phyloP scores from a whole-genome alignment of 1,140 invertebrate genomes.

The Ceratoteleas bidentatus region DNA sequence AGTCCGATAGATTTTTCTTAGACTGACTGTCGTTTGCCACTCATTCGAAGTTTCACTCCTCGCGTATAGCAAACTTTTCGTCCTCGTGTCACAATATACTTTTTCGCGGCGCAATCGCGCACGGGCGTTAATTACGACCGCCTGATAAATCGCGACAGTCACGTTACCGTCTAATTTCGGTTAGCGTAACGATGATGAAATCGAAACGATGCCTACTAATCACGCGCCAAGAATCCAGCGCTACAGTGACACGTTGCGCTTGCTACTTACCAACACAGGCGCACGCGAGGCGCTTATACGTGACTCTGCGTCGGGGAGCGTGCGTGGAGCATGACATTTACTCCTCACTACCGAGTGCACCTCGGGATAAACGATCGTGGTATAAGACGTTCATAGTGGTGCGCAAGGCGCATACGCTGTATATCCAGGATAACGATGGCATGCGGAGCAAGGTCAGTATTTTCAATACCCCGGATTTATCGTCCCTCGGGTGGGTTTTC shows the following conservation, averaged over 20 bases:
- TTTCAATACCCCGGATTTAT: conserved; percentile 17
- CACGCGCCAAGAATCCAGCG: conserved; percentile 25
- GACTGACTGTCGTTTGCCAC: too few relatives aligned
- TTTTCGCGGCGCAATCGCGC: too few relatives aligned
- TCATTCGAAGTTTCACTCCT: too few relatives aligned
- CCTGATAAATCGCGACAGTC: too few relatives aligned
- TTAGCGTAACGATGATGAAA: conserved; percentile 20
- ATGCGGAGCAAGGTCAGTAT: conserved; percentile 23
- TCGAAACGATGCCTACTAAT: conserved; percentile 32
- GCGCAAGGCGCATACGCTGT: neutral
- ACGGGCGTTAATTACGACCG: too few relatives aligned
- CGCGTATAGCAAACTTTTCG: too few relatives aligned
- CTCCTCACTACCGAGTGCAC: conserved; percentile 17
- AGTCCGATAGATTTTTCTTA: too few relatives aligned
- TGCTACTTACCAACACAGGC: conserved; percentile 10
- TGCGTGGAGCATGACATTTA: conserved; percentile 16
- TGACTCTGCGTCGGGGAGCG: conserved; percentile 9
- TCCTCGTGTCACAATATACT: too few relatives aligned
- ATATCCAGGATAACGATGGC: conserved; percentile 14
- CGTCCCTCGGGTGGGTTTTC: conserved; percentile 3
- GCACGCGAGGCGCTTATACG: conserved; percentile 16
- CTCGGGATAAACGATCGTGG: conserved; percentile 12
- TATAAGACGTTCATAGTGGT: conserved; percentile 23
- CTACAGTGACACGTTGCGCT: conserved; percentile 14
- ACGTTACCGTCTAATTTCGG: too few relatives aligned